Conservation (phyloP, 1,140 invertebrate species). For the Luehdorfia chinensis region DNA sequence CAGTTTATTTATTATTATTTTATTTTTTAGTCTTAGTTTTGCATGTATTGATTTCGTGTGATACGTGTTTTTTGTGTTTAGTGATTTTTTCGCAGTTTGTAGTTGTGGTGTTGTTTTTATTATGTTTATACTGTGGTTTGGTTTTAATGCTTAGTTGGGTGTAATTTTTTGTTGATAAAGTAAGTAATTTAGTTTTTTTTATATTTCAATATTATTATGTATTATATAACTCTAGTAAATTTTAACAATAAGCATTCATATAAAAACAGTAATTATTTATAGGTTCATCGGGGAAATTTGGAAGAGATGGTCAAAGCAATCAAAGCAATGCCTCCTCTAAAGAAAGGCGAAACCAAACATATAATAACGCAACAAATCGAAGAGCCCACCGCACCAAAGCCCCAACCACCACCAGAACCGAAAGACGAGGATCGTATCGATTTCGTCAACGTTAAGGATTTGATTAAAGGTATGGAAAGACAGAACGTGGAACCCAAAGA, state of each 20-base stretch:
- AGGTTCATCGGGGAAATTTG: constrained; percentile 67
- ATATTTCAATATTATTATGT: constrained; percentile 10
- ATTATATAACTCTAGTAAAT: no score
- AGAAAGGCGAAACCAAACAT: constrained; percentile 49
- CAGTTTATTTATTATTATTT: neutral
- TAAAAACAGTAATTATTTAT: constrained; percentile 20
- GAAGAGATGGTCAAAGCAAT: constrained; percentile 63
- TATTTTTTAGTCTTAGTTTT: neutral
- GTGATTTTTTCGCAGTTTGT: constrained; percentile 17
- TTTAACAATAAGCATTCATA: no score
- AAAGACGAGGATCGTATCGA: constrained; percentile 68
- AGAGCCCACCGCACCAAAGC: constrained; percentile 35
- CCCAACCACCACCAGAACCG: constrained; percentile 35
- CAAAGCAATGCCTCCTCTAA: constrained; percentile 58
- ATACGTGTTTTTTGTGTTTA: constrained; percentile 18
- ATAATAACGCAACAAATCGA: constrained; percentile 44
- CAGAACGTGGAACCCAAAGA: constrained; percentile 51
- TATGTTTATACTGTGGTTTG: constrained; percentile 24
- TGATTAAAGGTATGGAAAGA: constrained; percentile 73
- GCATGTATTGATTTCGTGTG: constrained; percentile 19
- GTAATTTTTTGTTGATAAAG: constrained; percentile 28
- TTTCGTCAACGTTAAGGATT: constrained; percentile 74
- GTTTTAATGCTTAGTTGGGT: constrained; percentile 32
- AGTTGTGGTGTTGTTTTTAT: constrained; percentile 22
- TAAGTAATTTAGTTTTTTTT: constrained; percentile 32